A percentile compares a stretch with the other conserved stretches of the same genome.
Evolutionary conservation across 37 sponge, comb jelly and placozoan species (phyloP).

Genomic region (Bolinopsis microptera): DNA sequence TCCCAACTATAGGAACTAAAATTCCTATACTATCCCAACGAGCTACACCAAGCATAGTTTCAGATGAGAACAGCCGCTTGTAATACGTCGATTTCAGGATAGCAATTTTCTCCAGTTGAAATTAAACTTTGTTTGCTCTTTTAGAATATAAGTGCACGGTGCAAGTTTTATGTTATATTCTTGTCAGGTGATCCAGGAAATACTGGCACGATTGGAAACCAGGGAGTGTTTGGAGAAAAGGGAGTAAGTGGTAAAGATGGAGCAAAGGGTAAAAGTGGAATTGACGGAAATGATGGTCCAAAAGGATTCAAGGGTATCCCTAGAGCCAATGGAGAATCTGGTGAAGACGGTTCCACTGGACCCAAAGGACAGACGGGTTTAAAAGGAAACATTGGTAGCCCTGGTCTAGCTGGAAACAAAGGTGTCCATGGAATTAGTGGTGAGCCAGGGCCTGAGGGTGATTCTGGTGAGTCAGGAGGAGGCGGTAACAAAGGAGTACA

Average conservation of each 20-base stretch:
- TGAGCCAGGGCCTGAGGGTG: background rate
- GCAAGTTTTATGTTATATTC: too few species aligned
- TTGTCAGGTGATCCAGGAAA: background rate
- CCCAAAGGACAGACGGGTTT: background rate
- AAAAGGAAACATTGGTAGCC: background rate
- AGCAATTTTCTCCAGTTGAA: too few species aligned
- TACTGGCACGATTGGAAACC: background rate
- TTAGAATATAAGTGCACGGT: too few species aligned
- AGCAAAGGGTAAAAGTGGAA: background rate
- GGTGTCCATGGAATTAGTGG: background rate
- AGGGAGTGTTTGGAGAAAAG: constrained; percentile 12
- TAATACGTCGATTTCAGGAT: too few species aligned
- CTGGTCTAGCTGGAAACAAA: background rate
- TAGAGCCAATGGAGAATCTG: background rate
- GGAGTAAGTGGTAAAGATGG: constrained; percentile 41
- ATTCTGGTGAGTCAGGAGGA: background rate
- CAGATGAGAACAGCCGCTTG: too few species aligned
- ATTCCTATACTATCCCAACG: too few species aligned
- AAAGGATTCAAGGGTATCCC: background rate
- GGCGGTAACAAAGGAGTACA: background rate
- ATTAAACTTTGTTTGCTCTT: too few species aligned
- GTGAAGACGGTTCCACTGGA: background rate
- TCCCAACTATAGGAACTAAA: too few species aligned
- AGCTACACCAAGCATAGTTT: too few species aligned
- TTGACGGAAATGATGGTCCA: background rate